phyloP scores from a whole-genome alignment of 2,113 vertebrate species.

The Tylochromis polylepis region DNA sequence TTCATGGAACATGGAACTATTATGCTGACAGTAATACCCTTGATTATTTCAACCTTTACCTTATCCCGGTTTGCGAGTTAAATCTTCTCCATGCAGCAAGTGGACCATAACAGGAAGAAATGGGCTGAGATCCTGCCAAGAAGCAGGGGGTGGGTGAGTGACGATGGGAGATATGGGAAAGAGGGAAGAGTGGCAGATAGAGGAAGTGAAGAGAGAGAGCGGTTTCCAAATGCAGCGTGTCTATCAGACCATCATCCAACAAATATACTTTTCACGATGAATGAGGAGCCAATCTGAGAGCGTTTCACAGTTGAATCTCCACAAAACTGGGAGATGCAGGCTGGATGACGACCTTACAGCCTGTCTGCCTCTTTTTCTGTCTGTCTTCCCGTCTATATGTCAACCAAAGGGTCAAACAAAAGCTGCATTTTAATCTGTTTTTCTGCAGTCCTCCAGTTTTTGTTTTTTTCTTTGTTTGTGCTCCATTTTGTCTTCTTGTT shows the following conservation, averaged over 20 bases:
- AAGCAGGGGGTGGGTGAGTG: not conserved
- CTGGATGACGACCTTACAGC: not conserved
- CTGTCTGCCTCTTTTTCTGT: not conserved
- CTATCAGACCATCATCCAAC: not conserved
- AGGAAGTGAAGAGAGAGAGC: not conserved
- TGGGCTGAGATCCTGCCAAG: constrained; percentile 51
- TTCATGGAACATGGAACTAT: not conserved
- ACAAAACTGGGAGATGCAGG: not conserved
- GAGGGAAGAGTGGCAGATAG: not conserved
- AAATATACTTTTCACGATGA: not conserved
- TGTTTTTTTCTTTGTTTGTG: not conserved
- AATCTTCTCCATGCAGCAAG: constrained; percentile 36
- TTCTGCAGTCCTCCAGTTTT: not conserved
- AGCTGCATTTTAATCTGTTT: not conserved
- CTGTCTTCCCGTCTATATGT: not conserved
- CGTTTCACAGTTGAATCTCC: not conserved
- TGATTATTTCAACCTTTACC: not conserved
- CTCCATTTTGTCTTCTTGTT: not conserved
- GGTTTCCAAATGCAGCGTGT: not conserved
- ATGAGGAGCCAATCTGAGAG: not conserved
- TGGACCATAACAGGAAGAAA: constrained; percentile 48
- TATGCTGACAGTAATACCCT: not conserved
- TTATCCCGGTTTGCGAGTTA: not conserved
- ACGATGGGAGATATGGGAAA: not conserved
- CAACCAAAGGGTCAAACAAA: not conserved